Evolutionary conservation across 2,888 invertebrate species (phyloP), one percentile per base, ranked within the genome.

Genomic region (Drosophila engyochracea): DNA sequence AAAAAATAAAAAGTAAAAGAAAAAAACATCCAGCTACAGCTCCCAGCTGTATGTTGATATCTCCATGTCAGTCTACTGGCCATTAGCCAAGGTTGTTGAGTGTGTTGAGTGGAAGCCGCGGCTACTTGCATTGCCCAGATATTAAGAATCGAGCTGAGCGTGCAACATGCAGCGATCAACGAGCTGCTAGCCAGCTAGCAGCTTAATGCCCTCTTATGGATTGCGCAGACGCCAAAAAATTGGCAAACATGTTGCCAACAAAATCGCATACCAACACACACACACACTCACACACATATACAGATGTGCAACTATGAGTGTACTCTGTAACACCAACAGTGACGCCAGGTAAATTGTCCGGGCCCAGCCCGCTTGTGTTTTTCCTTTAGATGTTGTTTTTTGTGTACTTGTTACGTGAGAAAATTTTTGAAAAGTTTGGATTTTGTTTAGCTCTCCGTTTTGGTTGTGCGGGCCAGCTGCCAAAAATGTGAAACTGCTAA

Each of bases 321-420:
- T 70, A 57, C 51, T 47, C 28, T 65, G 60, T 62, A 75, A 72
- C 64, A 73, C 51, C 67, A 55, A 51, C 77, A 55, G 41, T 66
- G 55, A 70, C 67, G 67, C 55, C 63, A 74, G 70, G 70, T 81
- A 89, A 85, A 81, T 85, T 89, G 74, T 73, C 74, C 67, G 58
- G 61, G 71, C 70, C 82, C 74, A 82, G 69, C 81, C 79, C 76
- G 80, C n/a, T 73, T 70, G 69, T 70, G 63, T 73, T 83, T 72
- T 73, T 78, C 57, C 74, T 66, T 70, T 37, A 61, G 39, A 64
- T 51, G 64, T 55, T 55, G 28, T 37, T 64, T 81, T 79, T 72
- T 83, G 69, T 82, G 89, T 87, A 89, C 86, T 85, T 87, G 87
- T 85, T 87, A 87, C 89, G 86, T 87, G 86, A 89, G 89, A 87